These are phyloP conservation scores for Anolis carolinensis DNA, from an alignment of 2,113 vertebrate genomes.

Conservation along the genomic window DNA sequence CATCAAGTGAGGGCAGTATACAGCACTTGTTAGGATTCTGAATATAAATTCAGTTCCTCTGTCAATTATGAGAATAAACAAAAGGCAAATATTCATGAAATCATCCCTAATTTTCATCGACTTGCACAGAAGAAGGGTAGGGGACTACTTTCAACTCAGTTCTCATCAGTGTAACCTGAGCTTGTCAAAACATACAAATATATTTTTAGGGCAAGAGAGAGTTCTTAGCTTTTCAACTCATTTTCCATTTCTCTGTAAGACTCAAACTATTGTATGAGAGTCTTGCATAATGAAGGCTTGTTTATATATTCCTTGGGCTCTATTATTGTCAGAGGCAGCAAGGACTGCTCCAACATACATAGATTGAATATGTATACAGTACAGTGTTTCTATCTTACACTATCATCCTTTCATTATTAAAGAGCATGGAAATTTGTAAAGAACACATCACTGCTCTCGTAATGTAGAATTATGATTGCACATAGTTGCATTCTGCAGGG, in stretches of 20 bases:
- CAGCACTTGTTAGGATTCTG: background rate
- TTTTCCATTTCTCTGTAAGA: background rate
- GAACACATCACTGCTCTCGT: background rate
- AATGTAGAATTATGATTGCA: constrained; percentile 7
- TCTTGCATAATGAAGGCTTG: background rate
- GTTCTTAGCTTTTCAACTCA: background rate
- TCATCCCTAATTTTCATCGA: background rate
- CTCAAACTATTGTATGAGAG: background rate
- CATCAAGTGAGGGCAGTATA: background rate
- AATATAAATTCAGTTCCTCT: background rate
- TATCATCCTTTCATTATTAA: background rate
- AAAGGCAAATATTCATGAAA: constrained; percentile 10
- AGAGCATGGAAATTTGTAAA: background rate
- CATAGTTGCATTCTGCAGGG: constrained; percentile 14
- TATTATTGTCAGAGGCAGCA: background rate
- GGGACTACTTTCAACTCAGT: background rate
- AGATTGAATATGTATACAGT: background rate
- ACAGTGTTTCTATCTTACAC: background rate
- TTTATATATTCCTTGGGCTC: background rate
- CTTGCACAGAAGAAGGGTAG: background rate
- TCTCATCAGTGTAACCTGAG: background rate
- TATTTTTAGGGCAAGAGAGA: background rate
- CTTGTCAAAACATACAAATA: background rate
- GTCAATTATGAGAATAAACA: constrained; percentile 18
- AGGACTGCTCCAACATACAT: background rate